Base-by-base conservation (phyloP, 2,797 vertebrate genomes). In the Tarsius wallacei region DNA sequence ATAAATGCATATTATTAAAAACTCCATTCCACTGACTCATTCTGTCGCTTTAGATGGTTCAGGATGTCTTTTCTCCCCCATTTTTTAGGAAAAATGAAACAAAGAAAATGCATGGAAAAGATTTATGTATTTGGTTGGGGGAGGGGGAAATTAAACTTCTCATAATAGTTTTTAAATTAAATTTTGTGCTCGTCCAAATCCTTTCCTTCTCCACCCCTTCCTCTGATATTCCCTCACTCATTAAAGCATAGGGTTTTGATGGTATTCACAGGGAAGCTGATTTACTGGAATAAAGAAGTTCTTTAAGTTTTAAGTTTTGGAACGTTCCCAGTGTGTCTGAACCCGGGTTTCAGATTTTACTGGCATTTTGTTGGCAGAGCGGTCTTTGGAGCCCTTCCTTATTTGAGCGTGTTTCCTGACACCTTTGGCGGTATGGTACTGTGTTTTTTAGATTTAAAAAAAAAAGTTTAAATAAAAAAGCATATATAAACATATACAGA, bases 301-400 rank as follows among this genome's bases (percentile, higher is more conserved):
- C 98, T 99, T 98, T 98, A 98, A 98, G 98, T 97, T 98, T 98
- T 97, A 97, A 87, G 78, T 98, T 98, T 98, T 99, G 98, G 98
- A 99, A 97, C 93, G 1, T 96, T 97, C 97, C 98, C 98, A 98
- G 98, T 98, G 97, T 98, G 98, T 98, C 98, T 98, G 98, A 98
- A 98, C 97, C 96, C 51, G 57, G 98, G 98, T 98, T 98, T 98
- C 98, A 98, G 95, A 96, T 98, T 98, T 98, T 98, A 98, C 98
- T 99, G 98, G 98, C 98, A 98, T 98, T 98, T 98, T 98, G 97
- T 98, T 98, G 98, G 99, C 98, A 99, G 97, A 94, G 96, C 87
- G 7, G 91, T 95, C 98, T 98, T 97, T 96, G 94, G 98, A 98
- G 97, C 94, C 96, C 76, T 97, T 98, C 98, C 98, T 97, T 96